Percentiles rank a stretch among this genome's conserved stretches.
Conservation (phyloP, 1,140 invertebrate genomes). For the Trichogramma pretiosum region DNA sequence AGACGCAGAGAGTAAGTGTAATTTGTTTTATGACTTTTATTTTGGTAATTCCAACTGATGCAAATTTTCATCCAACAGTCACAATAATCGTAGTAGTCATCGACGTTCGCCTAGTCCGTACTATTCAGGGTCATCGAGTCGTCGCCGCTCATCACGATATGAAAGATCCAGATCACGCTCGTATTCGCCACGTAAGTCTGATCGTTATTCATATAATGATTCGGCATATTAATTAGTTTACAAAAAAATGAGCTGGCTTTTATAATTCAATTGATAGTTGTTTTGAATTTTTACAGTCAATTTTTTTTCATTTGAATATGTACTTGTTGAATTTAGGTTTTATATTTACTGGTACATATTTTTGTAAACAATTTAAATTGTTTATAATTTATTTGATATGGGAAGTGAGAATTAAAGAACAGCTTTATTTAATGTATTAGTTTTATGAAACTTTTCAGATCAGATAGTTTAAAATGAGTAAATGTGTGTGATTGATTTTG, state of each 20-base stretch:
- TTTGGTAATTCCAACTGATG: background rate
- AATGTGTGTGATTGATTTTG: background rate
- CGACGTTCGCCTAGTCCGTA: conserved; percentile 58
- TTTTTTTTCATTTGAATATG: background rate
- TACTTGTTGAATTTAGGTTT: background rate
- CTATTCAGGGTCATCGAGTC: conserved; percentile 42
- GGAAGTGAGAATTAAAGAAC: too few relatives aligned
- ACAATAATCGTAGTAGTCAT: conserved; percentile 39
- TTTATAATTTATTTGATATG: too few relatives aligned
- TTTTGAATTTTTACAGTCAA: too few relatives aligned
- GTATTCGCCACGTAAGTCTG: conserved; percentile 75
- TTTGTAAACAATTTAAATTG: background rate
- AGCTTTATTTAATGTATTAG: too few relatives aligned
- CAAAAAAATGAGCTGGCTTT: conserved; percentile 25
- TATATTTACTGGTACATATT: background rate
- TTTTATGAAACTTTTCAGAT: too few relatives aligned
- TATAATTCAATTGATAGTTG: too few relatives aligned
- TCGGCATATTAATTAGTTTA: conserved; percentile 29
- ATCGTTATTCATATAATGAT: conserved; percentile 17
- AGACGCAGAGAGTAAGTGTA: conserved; percentile 48
- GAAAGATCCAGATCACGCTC: conserved; percentile 72
- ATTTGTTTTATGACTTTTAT: conserved; percentile 4
- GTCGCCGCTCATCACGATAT: conserved; percentile 51
- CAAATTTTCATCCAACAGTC: conserved; percentile 17
- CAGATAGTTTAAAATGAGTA: too few relatives aligned